These are phyloP conservation scores for Drosophila sp. DNA, from an alignment of 1,140 invertebrate species.

Conservation along the genomic window DNA sequence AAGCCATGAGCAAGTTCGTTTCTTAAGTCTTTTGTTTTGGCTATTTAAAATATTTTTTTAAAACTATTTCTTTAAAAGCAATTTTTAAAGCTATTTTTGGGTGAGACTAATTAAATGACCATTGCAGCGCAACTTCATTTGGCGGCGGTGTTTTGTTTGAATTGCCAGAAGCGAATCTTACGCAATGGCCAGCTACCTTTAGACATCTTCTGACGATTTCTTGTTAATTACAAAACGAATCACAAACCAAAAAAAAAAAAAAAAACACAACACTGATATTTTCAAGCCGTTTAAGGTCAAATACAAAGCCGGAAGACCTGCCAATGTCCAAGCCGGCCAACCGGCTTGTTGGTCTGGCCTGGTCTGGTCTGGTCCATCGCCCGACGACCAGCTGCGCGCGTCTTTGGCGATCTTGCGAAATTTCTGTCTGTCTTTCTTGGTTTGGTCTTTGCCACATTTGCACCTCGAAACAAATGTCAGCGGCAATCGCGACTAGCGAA, in stretches of 20 bases:
- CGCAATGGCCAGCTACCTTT: slow-evolving; percentile 43
- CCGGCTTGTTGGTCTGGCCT: slow-evolving; percentile 31
- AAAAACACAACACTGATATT: slow-evolving; percentile 29
- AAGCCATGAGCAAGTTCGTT: slow-evolving; percentile 51
- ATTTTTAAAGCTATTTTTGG: slow-evolving; percentile 15
- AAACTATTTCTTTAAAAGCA: slow-evolving; percentile 11
- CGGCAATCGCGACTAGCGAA: slow-evolving; percentile 10
- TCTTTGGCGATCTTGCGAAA: slow-evolving; percentile 55
- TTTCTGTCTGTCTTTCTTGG: slow-evolving; percentile 32
- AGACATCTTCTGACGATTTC: slow-evolving; percentile 54
- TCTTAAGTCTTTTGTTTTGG: slow-evolving; percentile 63
- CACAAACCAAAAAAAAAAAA: too few relatives aligned
- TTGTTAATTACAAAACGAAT: slow-evolving; percentile 66
- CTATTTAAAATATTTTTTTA: slow-evolving; percentile 10
- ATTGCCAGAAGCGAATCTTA: slow-evolving; percentile 45
- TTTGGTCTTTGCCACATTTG: slow-evolving; percentile 44
- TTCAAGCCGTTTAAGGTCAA: slow-evolving; percentile 68
- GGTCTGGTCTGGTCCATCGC: slow-evolving; percentile 30
- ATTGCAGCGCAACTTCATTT: slow-evolving; percentile 41
- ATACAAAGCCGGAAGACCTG: slow-evolving; percentile 66
- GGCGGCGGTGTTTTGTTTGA: slow-evolving; percentile 45
- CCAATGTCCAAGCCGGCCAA: slow-evolving; percentile 16
- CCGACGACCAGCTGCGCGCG: slow-evolving; percentile 4
- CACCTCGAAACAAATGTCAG: slow-evolving; percentile 71
- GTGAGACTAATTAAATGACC: slow-evolving; percentile 56